These are phyloP conservation scores for Trimorus sp. DNA, from an alignment of 2,888 invertebrate species.

Conservation along the genomic window DNA sequence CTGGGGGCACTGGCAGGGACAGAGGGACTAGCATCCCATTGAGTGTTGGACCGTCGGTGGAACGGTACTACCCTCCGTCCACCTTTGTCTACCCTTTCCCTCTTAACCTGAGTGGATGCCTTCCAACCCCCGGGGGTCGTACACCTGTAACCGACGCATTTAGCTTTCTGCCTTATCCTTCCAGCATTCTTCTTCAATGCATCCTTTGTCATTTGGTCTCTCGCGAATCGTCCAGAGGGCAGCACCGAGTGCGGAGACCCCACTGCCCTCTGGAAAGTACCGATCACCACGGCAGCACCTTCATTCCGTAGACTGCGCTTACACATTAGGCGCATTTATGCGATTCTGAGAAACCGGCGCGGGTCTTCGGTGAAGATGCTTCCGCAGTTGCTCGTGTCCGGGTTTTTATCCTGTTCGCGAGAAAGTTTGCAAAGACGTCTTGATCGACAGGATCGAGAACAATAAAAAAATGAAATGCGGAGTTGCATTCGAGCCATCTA, in stretches of 20 bases:
- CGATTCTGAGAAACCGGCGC: too few relatives aligned
- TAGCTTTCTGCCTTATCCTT: slow-evolving; percentile 71
- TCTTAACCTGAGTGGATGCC: slow-evolving; percentile 79
- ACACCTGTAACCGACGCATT: slow-evolving; percentile 80
- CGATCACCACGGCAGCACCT: too few relatives aligned
- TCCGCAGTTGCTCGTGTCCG: not conserved
- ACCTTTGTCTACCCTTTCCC: slow-evolving; percentile 81
- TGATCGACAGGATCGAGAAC: slow-evolving; percentile 23
- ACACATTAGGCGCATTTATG: too few relatives aligned
- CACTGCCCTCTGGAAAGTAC: slow-evolving; percentile 18
- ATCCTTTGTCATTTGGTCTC: slow-evolving; percentile 47
- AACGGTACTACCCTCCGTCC: slow-evolving; percentile 84
- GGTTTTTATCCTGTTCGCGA: slow-evolving; percentile 2
- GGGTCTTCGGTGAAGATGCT: not conserved
- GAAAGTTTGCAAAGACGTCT: slow-evolving; percentile 20
- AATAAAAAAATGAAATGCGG: slow-evolving; percentile 49
- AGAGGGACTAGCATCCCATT: slow-evolving; percentile 76
- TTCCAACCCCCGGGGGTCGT: slow-evolving; percentile 81
- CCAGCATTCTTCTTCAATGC: slow-evolving; percentile 41
- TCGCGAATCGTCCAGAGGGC: slow-evolving; percentile 51
- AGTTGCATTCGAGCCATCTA: slow-evolving; percentile 72
- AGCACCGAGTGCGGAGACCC: slow-evolving; percentile 40
- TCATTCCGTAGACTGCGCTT: too few relatives aligned
- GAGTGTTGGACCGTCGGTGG: slow-evolving; percentile 84
- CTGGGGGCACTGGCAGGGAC: slow-evolving; percentile 81